phyloP scores from a whole-genome alignment of 2,888 invertebrate species.

The Yponomeuta cagnagella region DNA sequence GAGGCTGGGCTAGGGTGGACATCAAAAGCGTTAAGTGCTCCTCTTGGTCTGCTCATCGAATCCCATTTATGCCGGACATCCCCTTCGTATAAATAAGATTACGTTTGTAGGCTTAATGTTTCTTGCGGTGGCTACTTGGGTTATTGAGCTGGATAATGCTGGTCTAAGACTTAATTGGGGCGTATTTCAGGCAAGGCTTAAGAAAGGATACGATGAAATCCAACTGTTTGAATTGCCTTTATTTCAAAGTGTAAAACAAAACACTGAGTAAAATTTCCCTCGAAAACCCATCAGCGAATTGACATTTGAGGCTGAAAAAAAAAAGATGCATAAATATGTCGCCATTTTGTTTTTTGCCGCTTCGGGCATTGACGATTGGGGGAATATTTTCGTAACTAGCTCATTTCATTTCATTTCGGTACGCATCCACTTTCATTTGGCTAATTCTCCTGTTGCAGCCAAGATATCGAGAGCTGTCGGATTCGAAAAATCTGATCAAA shows the following conservation, averaged over 20 bases:
- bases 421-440: conserved; percentile 31
- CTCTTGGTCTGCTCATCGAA: conserved; percentile 43
- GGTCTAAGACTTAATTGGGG: conserved; percentile 4
- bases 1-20: conserved; percentile 53
- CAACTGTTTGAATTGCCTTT: too few relatives aligned
- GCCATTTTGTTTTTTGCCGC: conserved; percentile 39
- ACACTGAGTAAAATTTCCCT: conserved; percentile 22
- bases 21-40: conserved; percentile 73
- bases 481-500: neutral
- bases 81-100: conserved; percentile 70
- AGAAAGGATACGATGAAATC: too few relatives aligned
- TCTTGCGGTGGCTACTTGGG: neutral
- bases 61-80: conserved; percentile 46
- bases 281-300: conserved; percentile 62
- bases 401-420: conserved; percentile 30
- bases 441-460: conserved; percentile 40
- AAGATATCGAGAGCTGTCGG: neutral
- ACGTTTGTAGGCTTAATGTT: conserved; percentile 31
- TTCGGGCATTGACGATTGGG: conserved; percentile 26
- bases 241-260: conserved; percentile 7
- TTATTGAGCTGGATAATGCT: neutral
- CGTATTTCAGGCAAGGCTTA: neutral
- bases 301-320: conserved; percentile 36
- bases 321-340: conserved; percentile 44
- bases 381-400: conserved; percentile 18